Evolutionary conservation across 2,888 invertebrate genomes (phyloP), one percentile per base, ranked within the genome.

Genomic region (Frankliniella intonsa): DNA sequence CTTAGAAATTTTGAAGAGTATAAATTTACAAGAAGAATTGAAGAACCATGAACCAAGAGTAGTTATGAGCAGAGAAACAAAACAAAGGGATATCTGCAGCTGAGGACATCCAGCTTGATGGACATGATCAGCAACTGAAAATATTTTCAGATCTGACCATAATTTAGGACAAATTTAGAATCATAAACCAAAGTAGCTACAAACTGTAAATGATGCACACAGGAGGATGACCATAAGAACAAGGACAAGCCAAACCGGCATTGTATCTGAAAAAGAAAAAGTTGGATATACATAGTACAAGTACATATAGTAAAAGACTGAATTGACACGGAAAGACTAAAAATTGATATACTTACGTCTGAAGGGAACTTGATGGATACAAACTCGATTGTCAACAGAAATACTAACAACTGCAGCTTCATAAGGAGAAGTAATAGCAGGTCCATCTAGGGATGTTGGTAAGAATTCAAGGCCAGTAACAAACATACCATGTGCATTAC

Each of bases 381-480:
- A 94, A 85, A 97, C 93, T 89, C 94, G 93, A 90, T 98, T 98
- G 90, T 98, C 98, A 65, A 97, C 97, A 50, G 97, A 97, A 86
- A 98, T 97, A 87, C 97, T 97, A 84, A 98, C 91, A 84, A 98
- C 94, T 80, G 97, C 96, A 82, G 96, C 95, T 88, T 96, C 95
- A 80, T 93, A 90, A 86, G 93, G 92, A 86, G 92, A 92, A 25
- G 93, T 92, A 83, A 94, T 91, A 80, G 94, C 90, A 80, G 93
- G 92, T 49, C 92, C 92, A 87, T 94, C 94, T 84, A 90, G 88
- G 86, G 90, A 90, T 84, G 90, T 90, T 50, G 97, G 96, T 85
- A 98, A 90, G 90, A 99, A 99, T 89, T 96, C 95, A 85, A 99
- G 89, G 17, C 97, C 98, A 81, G 99, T 99, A 84, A 99, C 95